A percentile compares a stretch with the other conserved stretches of the same genome.
These are phyloP conservation scores for Poecilia gillii DNA, from an alignment of 2,797 vertebrate species.

Conservation along the genomic window DNA sequence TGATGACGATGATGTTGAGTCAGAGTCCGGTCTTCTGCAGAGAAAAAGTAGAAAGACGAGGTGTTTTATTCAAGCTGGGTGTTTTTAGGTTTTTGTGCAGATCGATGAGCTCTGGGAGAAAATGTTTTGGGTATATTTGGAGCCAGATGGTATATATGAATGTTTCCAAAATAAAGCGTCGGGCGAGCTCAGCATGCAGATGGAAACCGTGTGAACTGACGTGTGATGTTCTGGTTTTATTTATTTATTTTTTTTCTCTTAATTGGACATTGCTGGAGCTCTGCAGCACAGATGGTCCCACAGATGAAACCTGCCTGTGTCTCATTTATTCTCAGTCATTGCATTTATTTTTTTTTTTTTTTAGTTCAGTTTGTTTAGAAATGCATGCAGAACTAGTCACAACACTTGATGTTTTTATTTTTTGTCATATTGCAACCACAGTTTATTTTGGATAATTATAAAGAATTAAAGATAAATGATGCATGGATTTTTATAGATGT, in stretches of 20 bases:
- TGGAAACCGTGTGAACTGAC: neutral
- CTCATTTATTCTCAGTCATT: neutral
- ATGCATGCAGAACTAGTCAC: neutral
- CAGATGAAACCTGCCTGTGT: neutral
- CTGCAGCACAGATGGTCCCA: conserved; percentile 5
- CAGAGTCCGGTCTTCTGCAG: conserved; percentile 13
- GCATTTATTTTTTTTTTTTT: neutral
- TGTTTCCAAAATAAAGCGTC: neutral
- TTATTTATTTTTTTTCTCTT: neutral
- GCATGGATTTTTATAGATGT: neutral
- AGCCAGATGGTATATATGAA: neutral
- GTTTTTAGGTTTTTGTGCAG: neutral
- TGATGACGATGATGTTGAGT: conserved; percentile 70
- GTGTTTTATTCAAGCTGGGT: neutral
- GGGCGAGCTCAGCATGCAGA: neutral
- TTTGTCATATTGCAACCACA: neutral
- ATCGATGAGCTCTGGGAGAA: neutral
- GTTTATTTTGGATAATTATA: neutral
- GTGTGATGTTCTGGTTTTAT: neutral
- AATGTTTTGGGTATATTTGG: neutral
- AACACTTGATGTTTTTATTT: neutral
- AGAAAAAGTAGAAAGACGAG: conserved; percentile 9
- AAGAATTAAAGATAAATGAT: neutral
- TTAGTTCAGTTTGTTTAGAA: neutral
- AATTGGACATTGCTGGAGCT: neutral